Evolutionary conservation across 2,888 invertebrate species (phyloP), one percentile per base, ranked within the genome.

Genomic region (Dicycla oo): DNA sequence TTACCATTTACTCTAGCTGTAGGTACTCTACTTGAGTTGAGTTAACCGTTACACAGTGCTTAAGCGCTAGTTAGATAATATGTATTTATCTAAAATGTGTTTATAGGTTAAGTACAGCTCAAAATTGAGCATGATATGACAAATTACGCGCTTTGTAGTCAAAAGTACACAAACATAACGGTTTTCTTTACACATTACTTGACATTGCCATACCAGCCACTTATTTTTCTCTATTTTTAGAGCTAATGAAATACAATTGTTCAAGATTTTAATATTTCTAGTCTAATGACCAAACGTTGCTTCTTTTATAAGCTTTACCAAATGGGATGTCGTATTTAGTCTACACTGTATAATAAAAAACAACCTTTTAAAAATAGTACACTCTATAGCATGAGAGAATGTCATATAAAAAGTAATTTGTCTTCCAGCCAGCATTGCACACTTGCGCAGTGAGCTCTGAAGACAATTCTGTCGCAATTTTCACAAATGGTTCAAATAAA

Each of bases 401-500:
- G 54, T 68, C 78, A 78, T 67, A 58, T 67, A 69, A 63, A 77
- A 73, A 81, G 67, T 73, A 66, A 81, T 83, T 78, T 75, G 56
- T 84, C 75, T 84, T 66, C 20, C 23, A 51, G 54, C 58, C 63
- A 71, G 34, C 63, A n/a, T n/a, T n/a, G n/a, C n/a, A 60, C 51
- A 61, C 34, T 67, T 49, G 53, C 61, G 58, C 76, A 73, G 43
- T 62, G 73, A 68, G 63, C 73, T 56, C 45, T 69, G 65, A 51
- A 74, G 67, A 76, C 79, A 81, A 78, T 81, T 74, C 68, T 66
- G 45, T 71, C 58, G 73, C 81, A 70, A 75, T 81, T 74, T 68
- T 47, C 63, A 63, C 58, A 73, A 81, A 84, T 66, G 61, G 58
- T 79, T 63, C 47, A 78, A 73, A 84, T 81, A 83, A 81, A 81